A percentile compares a stretch with the other conserved stretches of the same genome.
These are phyloP conservation scores for Actinopyga echinites DNA, from an alignment of 53 echinoderm and acorn worm species.

Conservation along the genomic window DNA sequence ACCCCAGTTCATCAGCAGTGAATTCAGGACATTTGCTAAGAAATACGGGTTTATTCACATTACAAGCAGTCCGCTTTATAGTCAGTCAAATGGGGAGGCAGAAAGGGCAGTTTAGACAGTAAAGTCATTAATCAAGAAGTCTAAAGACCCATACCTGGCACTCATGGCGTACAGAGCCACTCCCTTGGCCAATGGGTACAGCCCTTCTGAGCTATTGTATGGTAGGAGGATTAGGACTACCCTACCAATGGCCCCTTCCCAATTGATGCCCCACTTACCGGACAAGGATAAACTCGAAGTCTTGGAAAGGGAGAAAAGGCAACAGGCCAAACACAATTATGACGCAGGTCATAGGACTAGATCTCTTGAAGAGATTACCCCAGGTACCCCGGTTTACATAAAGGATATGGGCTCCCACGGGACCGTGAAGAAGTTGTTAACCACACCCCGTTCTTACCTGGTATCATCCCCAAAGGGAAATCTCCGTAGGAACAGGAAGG, in stretches of 20 bases:
- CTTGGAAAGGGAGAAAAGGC: not conserved
- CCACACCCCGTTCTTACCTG: no score
- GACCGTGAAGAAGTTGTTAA: no score
- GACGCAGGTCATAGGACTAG: no score
- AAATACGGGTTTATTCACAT: conserved; percentile 22
- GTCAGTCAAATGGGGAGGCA: conserved; percentile 36
- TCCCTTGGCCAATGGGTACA: conserved; percentile 17
- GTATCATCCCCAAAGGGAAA: no score
- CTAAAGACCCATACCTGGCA: conserved; percentile 30
- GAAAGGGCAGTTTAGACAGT: conserved; percentile 32
- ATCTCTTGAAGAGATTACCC: no score
- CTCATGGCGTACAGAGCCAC: conserved; percentile 19
- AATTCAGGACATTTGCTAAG: conserved; percentile 20
- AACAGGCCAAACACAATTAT: no score
- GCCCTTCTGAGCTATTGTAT: conserved; percentile 20
- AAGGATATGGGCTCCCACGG: no score
- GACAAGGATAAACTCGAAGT: not conserved
- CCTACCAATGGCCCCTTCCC: conserved; percentile 18
- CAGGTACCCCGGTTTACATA: no score
- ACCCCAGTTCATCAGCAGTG: conserved; percentile 10
- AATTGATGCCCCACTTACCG: conserved; percentile 13
- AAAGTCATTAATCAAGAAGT: conserved; percentile 60
- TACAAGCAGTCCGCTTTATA: conserved; percentile 5
- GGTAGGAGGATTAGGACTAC: not conserved
- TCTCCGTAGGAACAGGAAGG: no score